Evolutionary conservation across 2,113 vertebrate species (phyloP).

Genomic region (Mus spicilegus): DNA sequence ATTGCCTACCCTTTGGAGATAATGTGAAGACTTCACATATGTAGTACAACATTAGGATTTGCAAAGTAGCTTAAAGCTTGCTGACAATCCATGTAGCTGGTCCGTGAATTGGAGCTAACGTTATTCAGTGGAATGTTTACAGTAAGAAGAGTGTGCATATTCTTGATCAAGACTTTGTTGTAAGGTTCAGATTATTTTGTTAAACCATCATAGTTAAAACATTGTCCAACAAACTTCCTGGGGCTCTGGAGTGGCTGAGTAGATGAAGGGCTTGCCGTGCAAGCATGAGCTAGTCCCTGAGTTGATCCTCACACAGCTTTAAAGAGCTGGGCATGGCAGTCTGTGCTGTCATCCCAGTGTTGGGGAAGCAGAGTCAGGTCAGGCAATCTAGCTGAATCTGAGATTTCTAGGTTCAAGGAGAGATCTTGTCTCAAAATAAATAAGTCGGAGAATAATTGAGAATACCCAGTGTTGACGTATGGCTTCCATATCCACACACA

Average conservation of each 20-base stretch:
- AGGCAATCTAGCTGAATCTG: background rate
- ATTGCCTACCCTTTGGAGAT: background rate
- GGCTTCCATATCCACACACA: background rate
- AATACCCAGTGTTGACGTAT: background rate
- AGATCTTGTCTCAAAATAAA: background rate
- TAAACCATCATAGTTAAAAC: background rate
- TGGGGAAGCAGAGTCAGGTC: background rate
- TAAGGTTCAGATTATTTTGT: conserved; percentile 47
- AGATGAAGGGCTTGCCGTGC: background rate
- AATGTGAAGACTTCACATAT: background rate
- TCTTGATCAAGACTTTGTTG: background rate
- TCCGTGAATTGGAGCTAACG: conserved; percentile 31
- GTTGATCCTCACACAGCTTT: no score
- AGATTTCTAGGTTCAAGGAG: background rate
- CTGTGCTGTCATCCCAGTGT: background rate
- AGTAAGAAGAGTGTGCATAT: background rate
- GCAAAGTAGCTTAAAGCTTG: conserved; percentile 28
- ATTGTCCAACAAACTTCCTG: background rate
- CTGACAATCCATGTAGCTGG: background rate
- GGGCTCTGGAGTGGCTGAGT: background rate
- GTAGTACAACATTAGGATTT: conserved; percentile 8
- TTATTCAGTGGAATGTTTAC: conserved; percentile 14
- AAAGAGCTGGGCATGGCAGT: background rate
- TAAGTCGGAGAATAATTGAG: background rate
- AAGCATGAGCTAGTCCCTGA: background rate